Base-by-base conservation (phyloP, 1,140 invertebrate genomes). In the Aphidius ervi region DNA sequence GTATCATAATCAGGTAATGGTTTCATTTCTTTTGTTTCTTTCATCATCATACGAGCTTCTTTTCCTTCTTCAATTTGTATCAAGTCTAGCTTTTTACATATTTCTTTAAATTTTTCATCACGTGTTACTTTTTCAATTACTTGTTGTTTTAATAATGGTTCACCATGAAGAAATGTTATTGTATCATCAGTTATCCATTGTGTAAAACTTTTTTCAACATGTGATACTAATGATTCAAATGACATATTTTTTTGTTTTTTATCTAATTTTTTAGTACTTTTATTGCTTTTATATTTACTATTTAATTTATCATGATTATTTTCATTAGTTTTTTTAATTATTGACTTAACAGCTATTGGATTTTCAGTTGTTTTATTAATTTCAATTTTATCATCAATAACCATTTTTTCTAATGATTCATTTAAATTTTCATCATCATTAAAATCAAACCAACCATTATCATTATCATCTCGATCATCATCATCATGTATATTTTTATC, bases 101-200 rank as follows among this genome's bases (percentile, higher is more conserved):
- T 65, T 46, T 66, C 60, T 8, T 61, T 53, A 50, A 77, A 80
- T 57, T 66, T 74, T 6, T 76, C 74, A 53, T 68, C 58, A 9
- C 58, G 59, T 9, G 40, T 66, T 56, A 76, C 56, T 49, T 67
- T 74, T 56, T 80, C 68, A 40, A 72, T 46, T 46, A 78, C 65
- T 47, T 72, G 59, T 41, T 72, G 61, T 62, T 70, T 81, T 9
- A 65, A 63, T 56, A 62, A 63, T 53, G 68, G 64, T 9, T 74
- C 68, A 52, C 75, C 76, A 54, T 72, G 68, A 50, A 82, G 59
- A 61, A 78, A 74, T 52, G 63, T 60, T 48, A 75, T 54, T 1
- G 79, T 78, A 54, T 79, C 71, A 57, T 76, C 61, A 23, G 75
- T 80, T 47, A 81, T 65, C 81, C 80, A 82, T 65, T 81, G 75